Base-by-base conservation (phyloP, 1,140 invertebrate genomes). In the Tetramorium parvispinum region DNA sequence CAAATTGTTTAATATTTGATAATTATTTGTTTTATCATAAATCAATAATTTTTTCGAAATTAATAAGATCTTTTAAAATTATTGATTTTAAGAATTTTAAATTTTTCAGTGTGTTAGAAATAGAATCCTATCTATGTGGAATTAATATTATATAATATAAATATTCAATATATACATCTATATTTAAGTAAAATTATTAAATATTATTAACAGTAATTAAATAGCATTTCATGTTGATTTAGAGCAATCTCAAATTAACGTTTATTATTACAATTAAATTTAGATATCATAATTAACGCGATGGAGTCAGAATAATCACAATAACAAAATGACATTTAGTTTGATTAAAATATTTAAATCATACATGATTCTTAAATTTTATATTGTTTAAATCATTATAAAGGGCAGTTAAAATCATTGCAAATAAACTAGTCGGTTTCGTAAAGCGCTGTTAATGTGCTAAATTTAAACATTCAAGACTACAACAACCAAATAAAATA, bases 161-260 rank as follows among this genome's bases (percentile, higher is more conserved):
- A 43, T 43, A 66, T 51, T 24, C 4, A n/a, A 68, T 53, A 24
- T 11, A 51, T 49, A 40, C 40, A 8, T 13, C 13, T 21, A 11
- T 4, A 55, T 1, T 27, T n/a, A 66, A 18, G 43, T 8, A 0
- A 18, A 32, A 3, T 43, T 49, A 10, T 24, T 21, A 63, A 8
- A 63, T 16, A 55, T 68, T 55, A 57, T 43, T 61, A 32, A 32
- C 6, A 71, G 16, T 71, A 73, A 71, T 46, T 46, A 78, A 73
- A n/a, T 70, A n/a, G n/a, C 18, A 21, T 32, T 18, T 70, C 24
- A 2, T 40, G 18, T 16, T 73, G 24, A 82, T 21, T 73, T 13
- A 73, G 24, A 71, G 37, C 18, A 32, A 18, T 7, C 24, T 32
- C n/a, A 59, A 40, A 73, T 82, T 82, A 82, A 82, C 3, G 10